Conservation (phyloP, 1,140 invertebrate species). For the Batillaria attramentaria region DNA sequence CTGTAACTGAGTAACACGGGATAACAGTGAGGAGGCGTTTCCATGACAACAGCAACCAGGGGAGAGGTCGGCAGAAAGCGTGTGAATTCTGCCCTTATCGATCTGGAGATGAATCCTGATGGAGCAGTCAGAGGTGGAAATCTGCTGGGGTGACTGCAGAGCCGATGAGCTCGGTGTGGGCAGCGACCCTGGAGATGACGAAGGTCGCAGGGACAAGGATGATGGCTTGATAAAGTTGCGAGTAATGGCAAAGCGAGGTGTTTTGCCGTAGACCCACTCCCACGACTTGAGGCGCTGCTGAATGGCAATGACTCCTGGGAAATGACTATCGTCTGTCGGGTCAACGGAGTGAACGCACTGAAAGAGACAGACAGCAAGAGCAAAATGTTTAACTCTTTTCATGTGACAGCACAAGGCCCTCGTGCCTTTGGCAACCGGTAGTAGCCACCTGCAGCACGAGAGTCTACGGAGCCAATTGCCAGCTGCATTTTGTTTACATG, state of each 20-base stretch:
- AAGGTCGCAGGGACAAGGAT: conserved; percentile 18
- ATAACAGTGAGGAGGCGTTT: too few species aligned
- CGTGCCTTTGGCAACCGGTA: too few species aligned
- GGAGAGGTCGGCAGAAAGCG: too few species aligned
- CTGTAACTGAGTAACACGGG: too few species aligned
- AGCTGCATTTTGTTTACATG: too few species aligned
- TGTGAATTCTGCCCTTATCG: too few species aligned
- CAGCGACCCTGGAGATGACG: conserved; percentile 31
- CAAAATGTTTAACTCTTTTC: neutral
- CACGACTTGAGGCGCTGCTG: conserved; percentile 81
- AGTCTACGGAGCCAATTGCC: neutral
- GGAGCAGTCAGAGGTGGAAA: too few species aligned
- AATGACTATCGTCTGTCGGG: conserved; percentile 86
- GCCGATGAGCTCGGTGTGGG: conserved; percentile 17
- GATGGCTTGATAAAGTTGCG: conserved; percentile 19
- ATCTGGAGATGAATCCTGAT: too few species aligned
- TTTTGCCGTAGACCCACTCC: conserved; percentile 92
- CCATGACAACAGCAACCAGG: too few species aligned
- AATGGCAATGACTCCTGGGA: conserved; percentile 82
- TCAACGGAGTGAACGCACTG: conserved; percentile 80
- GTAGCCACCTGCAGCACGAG: neutral
- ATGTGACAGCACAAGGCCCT: neutral
- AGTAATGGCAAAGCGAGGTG: conserved; percentile 83
- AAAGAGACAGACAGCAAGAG: neutral
- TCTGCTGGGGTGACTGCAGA: conserved; percentile 29